Conservation (phyloP, 2,797 vertebrate genomes). For the Alca torda region DNA sequence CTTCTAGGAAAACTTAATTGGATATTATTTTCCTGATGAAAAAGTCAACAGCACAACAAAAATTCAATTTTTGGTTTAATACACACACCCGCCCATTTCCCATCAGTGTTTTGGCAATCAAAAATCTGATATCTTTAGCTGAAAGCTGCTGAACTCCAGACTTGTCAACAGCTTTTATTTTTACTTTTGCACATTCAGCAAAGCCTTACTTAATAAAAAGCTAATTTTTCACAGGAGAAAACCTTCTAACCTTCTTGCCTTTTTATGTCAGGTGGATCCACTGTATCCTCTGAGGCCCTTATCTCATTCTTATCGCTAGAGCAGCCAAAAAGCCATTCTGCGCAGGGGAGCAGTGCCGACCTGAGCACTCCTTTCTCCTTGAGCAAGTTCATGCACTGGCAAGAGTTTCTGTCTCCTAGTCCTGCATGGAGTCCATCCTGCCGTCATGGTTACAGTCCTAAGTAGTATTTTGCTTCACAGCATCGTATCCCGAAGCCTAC, state of each 20-base stretch:
- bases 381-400: neutral
- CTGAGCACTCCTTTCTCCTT: neutral
- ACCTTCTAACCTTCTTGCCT: neutral
- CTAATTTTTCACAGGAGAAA: neutral
- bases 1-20: neutral
- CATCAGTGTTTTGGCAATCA: neutral
- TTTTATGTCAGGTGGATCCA: neutral
- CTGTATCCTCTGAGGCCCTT: neutral
- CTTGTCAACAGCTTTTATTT: neutral
- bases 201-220: neutral
- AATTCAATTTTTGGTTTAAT: neutral
- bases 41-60: neutral
- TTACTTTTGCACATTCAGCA: neutral
- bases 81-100: neutral
- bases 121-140: neutral
- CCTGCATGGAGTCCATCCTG: neutral
- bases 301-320: neutral
- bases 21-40: neutral
- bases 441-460: fast-evolving
- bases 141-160: neutral
- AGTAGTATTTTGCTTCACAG: neutral
- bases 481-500: fast-evolving
- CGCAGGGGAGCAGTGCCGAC: fast-evolving
- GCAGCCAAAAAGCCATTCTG: fast-evolving
- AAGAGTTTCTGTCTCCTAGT: neutral